A percentile compares a stretch with the other conserved stretches of the same genome.
Conservation (phyloP, 1,140 invertebrate genomes). For the Catajapyx aquilonaris region DNA sequence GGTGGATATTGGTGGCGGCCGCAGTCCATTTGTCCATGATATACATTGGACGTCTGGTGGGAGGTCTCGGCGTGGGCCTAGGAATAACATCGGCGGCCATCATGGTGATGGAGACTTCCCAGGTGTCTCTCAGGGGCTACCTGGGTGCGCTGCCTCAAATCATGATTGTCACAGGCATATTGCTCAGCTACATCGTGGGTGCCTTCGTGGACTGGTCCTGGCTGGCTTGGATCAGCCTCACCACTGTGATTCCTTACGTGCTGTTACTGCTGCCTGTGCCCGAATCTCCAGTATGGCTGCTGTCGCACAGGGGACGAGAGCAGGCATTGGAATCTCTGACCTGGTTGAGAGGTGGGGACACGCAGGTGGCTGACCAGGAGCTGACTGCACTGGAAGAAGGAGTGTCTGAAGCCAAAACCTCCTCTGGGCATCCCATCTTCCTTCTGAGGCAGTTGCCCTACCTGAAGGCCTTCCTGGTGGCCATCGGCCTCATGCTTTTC, state of each 20-base stretch:
- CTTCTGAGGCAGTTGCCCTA: too few species aligned
- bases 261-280: background rate
- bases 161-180: background rate
- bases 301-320: too few species aligned
- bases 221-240: background rate
- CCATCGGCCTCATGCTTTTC: too few species aligned
- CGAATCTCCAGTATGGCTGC: background rate
- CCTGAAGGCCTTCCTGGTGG: too few species aligned
- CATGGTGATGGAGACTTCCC: constrained; percentile 38
- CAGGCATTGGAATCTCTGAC: too few species aligned
- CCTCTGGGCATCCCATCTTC: too few species aligned
- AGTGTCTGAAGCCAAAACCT: too few species aligned
- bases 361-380: too few species aligned
- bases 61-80: constrained; percentile 35
- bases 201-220: background rate
- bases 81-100: constrained; percentile 29
- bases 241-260: background rate
- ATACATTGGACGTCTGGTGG: constrained; percentile 29
- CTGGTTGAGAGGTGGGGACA: too few species aligned
- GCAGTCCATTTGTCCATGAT: constrained; percentile 20
- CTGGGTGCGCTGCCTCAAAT: constrained; percentile 34
- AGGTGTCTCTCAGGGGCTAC: constrained; percentile 34
- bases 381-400: too few species aligned
- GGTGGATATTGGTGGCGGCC: constrained; percentile 28
- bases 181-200: background rate